phyloP scores from a whole-genome alignment of 2,113 vertebrate species.

The Chloropsis cyanopogon region DNA sequence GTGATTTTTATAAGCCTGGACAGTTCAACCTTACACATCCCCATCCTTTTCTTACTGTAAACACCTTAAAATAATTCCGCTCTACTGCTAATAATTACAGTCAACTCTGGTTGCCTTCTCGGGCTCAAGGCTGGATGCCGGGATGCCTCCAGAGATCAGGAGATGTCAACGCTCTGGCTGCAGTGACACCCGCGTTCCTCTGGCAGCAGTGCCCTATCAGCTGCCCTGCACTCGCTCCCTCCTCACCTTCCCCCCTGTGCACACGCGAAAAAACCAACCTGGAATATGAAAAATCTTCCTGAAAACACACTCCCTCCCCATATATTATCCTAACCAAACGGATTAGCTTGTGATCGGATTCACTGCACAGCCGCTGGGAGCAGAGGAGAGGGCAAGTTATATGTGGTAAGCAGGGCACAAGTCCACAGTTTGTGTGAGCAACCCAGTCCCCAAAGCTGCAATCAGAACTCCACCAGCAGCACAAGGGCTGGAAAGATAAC shows the following conservation, averaged over 20 bases:
- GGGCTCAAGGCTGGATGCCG: fast-evolving
- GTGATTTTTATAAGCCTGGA: slow-evolving; percentile 23
- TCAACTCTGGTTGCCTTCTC: slow-evolving; percentile 9
- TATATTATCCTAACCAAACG: fast-evolving
- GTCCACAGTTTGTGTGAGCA: not conserved
- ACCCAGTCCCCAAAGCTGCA: not conserved
- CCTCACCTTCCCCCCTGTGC: not conserved
- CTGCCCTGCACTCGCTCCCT: not conserved
- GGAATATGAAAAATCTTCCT: not conserved
- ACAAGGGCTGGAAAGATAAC: not conserved
- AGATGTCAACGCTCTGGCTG: not conserved
- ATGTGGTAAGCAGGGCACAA: fast-evolving
- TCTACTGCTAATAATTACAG: not conserved
- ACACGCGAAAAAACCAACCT: not conserved
- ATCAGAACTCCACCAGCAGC: not conserved
- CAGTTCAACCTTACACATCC: slow-evolving; percentile 31
- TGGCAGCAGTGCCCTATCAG: not conserved
- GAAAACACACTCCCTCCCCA: not conserved
- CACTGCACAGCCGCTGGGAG: fast-evolving
- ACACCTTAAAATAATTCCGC: not conserved
- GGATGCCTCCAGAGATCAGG: slow-evolving; percentile 23
- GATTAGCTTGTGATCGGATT: fast-evolving
- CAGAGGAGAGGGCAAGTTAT: not conserved
- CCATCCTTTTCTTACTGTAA: not conserved
- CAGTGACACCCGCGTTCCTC: not conserved